These are phyloP conservation scores for Ligdia adustata DNA, from an alignment of 2,888 invertebrate genomes.

Conservation along the genomic window DNA sequence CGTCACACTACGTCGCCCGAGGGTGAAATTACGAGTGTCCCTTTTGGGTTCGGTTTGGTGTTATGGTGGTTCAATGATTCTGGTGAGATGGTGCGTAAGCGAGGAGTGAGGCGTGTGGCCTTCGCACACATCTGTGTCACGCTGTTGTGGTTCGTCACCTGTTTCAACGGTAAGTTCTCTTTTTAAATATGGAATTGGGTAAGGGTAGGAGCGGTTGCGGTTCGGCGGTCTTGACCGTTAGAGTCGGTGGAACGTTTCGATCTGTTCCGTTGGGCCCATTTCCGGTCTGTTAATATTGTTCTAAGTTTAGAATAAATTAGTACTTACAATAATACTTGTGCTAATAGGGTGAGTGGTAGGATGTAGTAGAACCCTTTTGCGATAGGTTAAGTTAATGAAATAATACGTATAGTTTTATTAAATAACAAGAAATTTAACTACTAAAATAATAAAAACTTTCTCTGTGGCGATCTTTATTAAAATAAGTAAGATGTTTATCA, in stretches of 20 bases:
- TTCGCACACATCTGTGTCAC: conserved; percentile 65
- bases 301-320: too few species aligned
- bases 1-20: conserved; percentile 63
- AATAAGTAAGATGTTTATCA: too few species aligned
- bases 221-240: conserved; percentile 56
- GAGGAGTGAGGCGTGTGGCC: conserved; percentile 61
- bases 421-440: too few species aligned
- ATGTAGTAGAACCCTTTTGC: too few species aligned
- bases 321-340: too few species aligned
- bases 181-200: conserved; percentile 39
- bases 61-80: conserved; percentile 70
- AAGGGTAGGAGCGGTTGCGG: conserved; percentile 57
- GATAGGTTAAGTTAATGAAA: too few species aligned
- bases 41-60: conserved; percentile 59
- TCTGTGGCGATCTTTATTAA: too few species aligned
- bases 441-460: too few species aligned
- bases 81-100: conserved; percentile 73
- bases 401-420: too few species aligned
- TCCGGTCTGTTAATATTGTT: conserved; percentile 29
- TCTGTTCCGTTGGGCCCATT: conserved; percentile 21
- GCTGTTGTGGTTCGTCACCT: conserved; percentile 70
- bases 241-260: conserved; percentile 21
- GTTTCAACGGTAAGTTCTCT: conserved; percentile 73
- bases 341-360: too few species aligned
- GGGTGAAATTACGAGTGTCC: conserved; percentile 57